Base-by-base conservation (phyloP, 2,113 vertebrate genomes). In the Podarcis muralis region DNA sequence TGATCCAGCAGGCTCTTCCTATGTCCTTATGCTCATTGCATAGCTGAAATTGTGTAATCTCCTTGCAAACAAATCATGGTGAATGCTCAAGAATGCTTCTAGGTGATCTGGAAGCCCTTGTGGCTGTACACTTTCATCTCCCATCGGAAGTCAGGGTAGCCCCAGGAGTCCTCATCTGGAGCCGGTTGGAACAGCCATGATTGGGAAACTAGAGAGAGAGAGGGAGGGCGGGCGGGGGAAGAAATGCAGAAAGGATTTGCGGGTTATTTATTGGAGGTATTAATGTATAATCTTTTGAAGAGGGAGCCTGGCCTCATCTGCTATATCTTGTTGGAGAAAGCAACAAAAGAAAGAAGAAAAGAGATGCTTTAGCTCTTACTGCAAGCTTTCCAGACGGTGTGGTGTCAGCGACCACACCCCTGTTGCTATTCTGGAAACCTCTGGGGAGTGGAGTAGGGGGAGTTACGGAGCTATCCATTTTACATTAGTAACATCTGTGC, bases 401-500 rank as follows among this genome's bases (percentile, higher is more conserved):
- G 0, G 6, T 23, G 1, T 0, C 0, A 11, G 0, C 1, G 43
- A 77, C 79, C 22, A 0, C 65, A 92, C 8, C 84, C 27, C 35
- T 84, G 62, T n/a, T 87, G 57, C 2, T 80, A 78, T 57, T 59
- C n/a, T 62, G 22, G 5, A 88, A 25, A 77, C 8, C 35, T 68
- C 71, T 11, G 35, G 40, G 78, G 16, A 66, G 65, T 48, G 77
- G 87, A 79, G 20, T 12, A 66, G 77, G 40, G 69, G 86, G 85
- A 92, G n/a, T 32, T 66, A 88, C 59, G 48, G 77, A 91, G 37
- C 2, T 87, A 89, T 57, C 91, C 2, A 15, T 65, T 92, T 78
- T 91, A 12, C 32, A 35, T 86, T 92, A 88, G 30, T 81, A 88
- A 4, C 84, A 90, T 77, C 89, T 92, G 83, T 40, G n/a, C 78